Conservation (phyloP, 2,113 vertebrate species). For the Turnix velox region DNA sequence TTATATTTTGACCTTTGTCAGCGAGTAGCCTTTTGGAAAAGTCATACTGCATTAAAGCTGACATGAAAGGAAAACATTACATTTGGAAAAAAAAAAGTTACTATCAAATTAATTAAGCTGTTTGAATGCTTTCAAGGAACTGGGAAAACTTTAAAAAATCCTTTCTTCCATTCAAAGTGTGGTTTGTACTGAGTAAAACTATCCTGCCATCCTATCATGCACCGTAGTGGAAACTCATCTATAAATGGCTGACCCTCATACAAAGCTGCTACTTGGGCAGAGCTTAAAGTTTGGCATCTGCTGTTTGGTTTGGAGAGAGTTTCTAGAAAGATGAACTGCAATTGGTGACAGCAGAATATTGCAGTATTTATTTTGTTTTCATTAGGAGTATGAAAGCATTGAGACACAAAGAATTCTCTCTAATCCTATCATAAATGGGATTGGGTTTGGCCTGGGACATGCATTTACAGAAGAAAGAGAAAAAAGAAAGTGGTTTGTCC, state of each 20-base stretch:
- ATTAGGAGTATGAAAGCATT: neutral
- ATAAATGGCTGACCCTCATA: neutral
- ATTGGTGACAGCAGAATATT: neutral
- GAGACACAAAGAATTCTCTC: neutral
- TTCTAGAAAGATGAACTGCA: neutral
- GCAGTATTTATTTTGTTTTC: neutral
- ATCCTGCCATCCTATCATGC: neutral
- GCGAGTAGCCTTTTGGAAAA: neutral
- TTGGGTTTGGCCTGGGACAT: neutral
- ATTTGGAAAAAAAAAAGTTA: fast-evolving
- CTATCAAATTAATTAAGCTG: neutral
- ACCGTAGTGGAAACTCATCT: neutral
- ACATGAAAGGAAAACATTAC: neutral
- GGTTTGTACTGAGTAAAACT: neutral
- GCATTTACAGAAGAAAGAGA: neutral
- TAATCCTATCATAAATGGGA: neutral
- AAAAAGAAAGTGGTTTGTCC: neutral
- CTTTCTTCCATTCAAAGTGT: neutral
- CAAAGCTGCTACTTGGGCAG: neutral
- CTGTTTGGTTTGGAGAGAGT: neutral
- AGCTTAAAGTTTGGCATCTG: neutral
- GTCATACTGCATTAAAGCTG: neutral
- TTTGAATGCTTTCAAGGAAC: neutral
- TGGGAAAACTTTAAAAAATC: neutral
- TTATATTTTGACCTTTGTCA: neutral